phyloP scores from a whole-genome alignment of 2,888 invertebrate genomes.

The Sinopyrophorus schimmeli region DNA sequence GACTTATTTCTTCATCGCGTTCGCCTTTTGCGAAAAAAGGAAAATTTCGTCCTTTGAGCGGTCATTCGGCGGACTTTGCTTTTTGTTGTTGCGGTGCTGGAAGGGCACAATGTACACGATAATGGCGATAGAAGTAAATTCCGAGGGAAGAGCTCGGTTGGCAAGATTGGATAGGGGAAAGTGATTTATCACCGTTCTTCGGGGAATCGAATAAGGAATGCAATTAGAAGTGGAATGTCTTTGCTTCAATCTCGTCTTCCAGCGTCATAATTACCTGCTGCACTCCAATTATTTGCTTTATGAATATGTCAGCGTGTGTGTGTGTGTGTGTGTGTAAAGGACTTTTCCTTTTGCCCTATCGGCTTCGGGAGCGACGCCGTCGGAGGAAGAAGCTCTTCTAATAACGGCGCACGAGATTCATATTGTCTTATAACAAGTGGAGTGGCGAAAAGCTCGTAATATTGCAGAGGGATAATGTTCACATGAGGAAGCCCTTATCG shows the following conservation, averaged over 20 bases:
- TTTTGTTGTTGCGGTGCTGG: no score
- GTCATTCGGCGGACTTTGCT: no score
- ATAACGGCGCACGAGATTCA: conserved; percentile 10
- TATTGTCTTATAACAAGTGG: conserved; percentile 7
- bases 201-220: conserved; percentile 50
- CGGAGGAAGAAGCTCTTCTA: conserved; percentile 6
- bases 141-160: conserved; percentile 36
- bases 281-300: conserved; percentile 30
- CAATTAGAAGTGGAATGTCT: conserved; percentile 50
- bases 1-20: no score
- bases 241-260: conserved; percentile 45
- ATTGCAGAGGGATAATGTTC: no score
- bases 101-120: no score
- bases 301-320: conserved; percentile 23
- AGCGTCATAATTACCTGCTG: conserved; percentile 35
- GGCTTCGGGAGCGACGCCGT: no score
- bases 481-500: no score
- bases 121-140: no score
- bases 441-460: conserved; percentile 13
- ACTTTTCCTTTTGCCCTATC: no score
- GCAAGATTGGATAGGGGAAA: conserved; percentile 39
- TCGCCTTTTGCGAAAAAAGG: no score
- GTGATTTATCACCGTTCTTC: conserved; percentile 48
- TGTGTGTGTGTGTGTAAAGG: no score
- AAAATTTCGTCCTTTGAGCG: no score